Evolutionary conservation across 2,113 vertebrate species (phyloP), one percentile per base, ranked within the genome.

Genomic region (Hipposideros armiger): DNA sequence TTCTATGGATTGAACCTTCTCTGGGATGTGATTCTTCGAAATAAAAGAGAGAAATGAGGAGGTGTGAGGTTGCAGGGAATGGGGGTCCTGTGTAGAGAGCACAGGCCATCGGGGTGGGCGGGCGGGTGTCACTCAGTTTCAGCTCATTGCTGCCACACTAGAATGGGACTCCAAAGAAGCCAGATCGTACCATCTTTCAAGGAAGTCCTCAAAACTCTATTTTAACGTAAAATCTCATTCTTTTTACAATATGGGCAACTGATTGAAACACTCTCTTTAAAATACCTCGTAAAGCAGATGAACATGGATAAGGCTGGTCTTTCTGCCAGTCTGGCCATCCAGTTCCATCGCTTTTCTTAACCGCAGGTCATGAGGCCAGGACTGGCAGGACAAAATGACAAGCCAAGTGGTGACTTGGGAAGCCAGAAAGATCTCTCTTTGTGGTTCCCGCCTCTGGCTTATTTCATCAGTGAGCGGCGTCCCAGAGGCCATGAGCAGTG

Each of bases 71-170:
- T 16, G 24, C 11, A 22, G 30, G 52, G 45, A 80, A 13, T 7
- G 58, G 14, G 3, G 20, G 58, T 8, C 0, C 47, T 5, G 1
- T 7, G 70, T 30, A 7, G 50, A 36, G 26, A 45, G 32, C 2
- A 13, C 1, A 0, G 0, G 3, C 30, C 50, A 40, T 52, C 24
- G 1, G 4, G 36, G 13, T 16, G 11, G 2, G 42, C 16, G 3
- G 19, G 3, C 14, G 0, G 4, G 17, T 1, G 7, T 74, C 47
- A 22, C 40, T n/a, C 2, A 36, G 20, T 77, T 56, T 62, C 42
- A 47, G 19, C 80, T 30, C n/a, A 6, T 42, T 24, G 30, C 56
- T 47, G 11, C 50, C 42, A 15, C 19, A 6, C 22, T 52, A 42
- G 5, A 70, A 30, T 20, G n/a, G 19, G 50, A 20, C 4, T 36